phyloP scores from a whole-genome alignment of 2,797 vertebrate species.

The Zalophus californianus region DNA sequence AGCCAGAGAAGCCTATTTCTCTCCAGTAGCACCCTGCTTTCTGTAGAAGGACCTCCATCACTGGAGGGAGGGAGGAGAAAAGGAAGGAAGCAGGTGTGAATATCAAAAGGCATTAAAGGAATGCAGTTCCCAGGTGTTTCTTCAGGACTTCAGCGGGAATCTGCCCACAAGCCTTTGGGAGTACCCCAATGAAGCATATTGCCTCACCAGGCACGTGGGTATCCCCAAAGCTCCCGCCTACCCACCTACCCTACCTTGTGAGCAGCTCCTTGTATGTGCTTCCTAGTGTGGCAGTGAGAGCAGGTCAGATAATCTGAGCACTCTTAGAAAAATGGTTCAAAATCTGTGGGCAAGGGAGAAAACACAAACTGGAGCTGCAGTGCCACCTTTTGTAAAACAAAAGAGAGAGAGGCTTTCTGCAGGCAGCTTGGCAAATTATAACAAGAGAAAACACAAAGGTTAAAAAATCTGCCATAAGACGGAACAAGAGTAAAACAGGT shows the following conservation, averaged over 20 bases:
- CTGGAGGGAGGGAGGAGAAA: neutral
- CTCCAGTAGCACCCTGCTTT: neutral
- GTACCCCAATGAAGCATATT: neutral
- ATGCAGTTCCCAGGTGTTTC: neutral
- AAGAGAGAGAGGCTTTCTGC: neutral
- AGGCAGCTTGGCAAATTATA: neutral
- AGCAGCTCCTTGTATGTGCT: neutral
- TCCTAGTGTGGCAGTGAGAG: neutral
- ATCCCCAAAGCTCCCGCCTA: neutral
- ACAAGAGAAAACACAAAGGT: neutral
- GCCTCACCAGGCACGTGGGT: neutral
- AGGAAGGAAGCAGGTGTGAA: neutral
- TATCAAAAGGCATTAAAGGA: neutral
- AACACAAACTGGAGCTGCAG: neutral
- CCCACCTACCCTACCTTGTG: neutral
- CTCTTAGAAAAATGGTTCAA: neutral
- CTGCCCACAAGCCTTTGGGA: neutral
- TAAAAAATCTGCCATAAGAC: neutral
- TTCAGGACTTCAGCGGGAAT: neutral
- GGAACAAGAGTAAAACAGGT: neutral
- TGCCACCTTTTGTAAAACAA: neutral
- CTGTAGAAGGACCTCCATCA: neutral
- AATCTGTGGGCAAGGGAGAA: neutral
- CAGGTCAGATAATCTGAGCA: neutral
- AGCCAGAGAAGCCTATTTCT: neutral